Conservation (phyloP, 1,140 invertebrate species). For the Pseudomyrmex concolor region DNA sequence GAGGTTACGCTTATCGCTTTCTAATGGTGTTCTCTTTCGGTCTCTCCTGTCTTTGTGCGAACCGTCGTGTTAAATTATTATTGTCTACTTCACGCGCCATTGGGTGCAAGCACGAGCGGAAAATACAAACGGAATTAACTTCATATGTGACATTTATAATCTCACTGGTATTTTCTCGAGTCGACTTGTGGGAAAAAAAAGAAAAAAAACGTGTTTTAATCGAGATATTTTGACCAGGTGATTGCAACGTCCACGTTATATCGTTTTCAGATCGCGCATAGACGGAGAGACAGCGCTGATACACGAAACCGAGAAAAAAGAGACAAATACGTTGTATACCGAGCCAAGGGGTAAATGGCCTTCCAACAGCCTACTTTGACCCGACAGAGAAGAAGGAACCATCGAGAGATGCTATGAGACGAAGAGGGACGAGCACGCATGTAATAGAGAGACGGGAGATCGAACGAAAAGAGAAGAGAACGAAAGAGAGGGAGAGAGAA, state of each 20-base stretch:
- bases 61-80: slow-evolving; percentile 18
- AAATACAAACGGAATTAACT: slow-evolving; percentile 1
- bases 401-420: slow-evolving; percentile 11
- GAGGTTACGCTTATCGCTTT: slow-evolving; percentile 35
- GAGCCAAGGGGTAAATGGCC: slow-evolving; percentile 82
- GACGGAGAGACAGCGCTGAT: slow-evolving; percentile 73
- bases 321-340: slow-evolving; percentile 60
- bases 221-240: background rate
- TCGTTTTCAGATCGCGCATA: slow-evolving; percentile 64
- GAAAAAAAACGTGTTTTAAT: background rate
- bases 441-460: slow-evolving; percentile 7
- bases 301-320: slow-evolving; percentile 62
- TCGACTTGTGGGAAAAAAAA: background rate
- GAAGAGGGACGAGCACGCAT: slow-evolving; percentile 26
- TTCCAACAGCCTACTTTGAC: slow-evolving; percentile 83
- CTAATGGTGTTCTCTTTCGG: slow-evolving; percentile 10
- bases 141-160: slow-evolving; percentile 9
- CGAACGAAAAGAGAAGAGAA: background rate
- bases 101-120: background rate
- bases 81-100: slow-evolving; percentile 1
- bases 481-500: background rate
- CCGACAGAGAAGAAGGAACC: slow-evolving; percentile 65
- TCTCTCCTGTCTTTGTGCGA: slow-evolving; percentile 16
- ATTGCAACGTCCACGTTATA: slow-evolving; percentile 3
- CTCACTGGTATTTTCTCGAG: background rate